These are phyloP conservation scores for Panurus biarmicus DNA, from an alignment of 2,113 vertebrate genomes.

Conservation along the genomic window DNA sequence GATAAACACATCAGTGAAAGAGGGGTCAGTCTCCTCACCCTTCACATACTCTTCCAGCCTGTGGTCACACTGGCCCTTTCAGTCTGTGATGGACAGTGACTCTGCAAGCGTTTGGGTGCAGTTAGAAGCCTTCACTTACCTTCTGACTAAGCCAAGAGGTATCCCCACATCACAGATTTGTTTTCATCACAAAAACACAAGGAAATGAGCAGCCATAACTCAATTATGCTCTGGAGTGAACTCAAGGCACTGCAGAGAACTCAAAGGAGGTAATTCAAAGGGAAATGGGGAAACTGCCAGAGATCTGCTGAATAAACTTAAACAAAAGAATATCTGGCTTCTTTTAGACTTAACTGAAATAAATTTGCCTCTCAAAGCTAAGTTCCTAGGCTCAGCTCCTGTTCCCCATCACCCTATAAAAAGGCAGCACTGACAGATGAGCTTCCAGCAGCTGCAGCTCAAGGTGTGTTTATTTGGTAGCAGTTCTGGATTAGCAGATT, in stretches of 20 bases:
- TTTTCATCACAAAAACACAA: not conserved
- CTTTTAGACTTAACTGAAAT: not conserved
- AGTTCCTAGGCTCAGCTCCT: not conserved
- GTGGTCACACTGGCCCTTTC: not conserved
- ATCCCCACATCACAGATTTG: not conserved
- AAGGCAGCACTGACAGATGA: not conserved
- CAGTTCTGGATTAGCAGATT: not conserved
- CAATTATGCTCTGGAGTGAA: not conserved
- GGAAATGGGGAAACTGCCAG: not conserved
- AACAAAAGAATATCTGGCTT: conserved; percentile 17
- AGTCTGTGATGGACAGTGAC: not conserved
- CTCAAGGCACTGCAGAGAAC: not conserved
- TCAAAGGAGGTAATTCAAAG: not conserved
- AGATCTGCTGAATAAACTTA: not conserved
- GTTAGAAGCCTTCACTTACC: not conserved
- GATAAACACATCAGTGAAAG: not conserved
- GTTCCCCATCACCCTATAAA: not conserved
- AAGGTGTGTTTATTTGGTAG: not conserved
- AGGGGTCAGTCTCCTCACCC: not conserved
- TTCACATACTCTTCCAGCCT: not conserved
- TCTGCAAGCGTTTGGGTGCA: not conserved
- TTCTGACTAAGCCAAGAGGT: not conserved
- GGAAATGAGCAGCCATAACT: not conserved
- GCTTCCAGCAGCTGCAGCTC: not conserved
- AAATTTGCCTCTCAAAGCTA: not conserved